These are phyloP conservation scores for Elymnias hypermnestra DNA, from an alignment of 1,140 invertebrate genomes.

Conservation along the genomic window DNA sequence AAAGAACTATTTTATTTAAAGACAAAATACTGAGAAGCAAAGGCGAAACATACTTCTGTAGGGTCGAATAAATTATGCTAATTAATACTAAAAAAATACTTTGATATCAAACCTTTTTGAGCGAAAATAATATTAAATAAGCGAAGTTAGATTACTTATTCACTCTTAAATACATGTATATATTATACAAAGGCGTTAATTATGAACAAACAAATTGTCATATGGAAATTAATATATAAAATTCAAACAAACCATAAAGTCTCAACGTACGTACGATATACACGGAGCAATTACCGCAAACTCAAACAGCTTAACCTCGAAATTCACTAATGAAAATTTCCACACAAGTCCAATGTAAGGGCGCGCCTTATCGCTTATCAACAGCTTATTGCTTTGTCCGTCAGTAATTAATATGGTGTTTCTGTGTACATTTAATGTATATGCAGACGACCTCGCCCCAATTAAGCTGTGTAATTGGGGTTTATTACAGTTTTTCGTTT, in stretches of 20 bases:
- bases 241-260: constrained; percentile 48
- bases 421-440: constrained; percentile 17
- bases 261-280: constrained; percentile 26
- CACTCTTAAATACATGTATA: too few species aligned
- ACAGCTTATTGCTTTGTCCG: constrained; percentile 53
- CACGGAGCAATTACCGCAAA: constrained; percentile 57
- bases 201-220: too few species aligned
- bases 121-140: too few species aligned
- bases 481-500: constrained; percentile 1
- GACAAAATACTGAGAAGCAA: too few species aligned
- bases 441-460: constrained; percentile 13
- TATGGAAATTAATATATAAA: constrained; percentile 14
- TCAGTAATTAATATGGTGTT: constrained; percentile 55
- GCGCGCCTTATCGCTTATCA: constrained; percentile 62
- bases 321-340: constrained; percentile 70
- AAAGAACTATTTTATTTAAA: too few species aligned
- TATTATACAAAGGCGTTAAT: too few species aligned
- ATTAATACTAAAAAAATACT: too few species aligned
- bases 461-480: constrained; percentile 11
- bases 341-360: constrained; percentile 17
- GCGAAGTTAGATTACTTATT: too few species aligned
- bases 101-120: too few species aligned
- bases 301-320: constrained; percentile 57
- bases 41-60: too few species aligned
- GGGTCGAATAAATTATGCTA: too few species aligned